Conservation (phyloP, 2,113 vertebrate genomes). For the Suncus etruscus region DNA sequence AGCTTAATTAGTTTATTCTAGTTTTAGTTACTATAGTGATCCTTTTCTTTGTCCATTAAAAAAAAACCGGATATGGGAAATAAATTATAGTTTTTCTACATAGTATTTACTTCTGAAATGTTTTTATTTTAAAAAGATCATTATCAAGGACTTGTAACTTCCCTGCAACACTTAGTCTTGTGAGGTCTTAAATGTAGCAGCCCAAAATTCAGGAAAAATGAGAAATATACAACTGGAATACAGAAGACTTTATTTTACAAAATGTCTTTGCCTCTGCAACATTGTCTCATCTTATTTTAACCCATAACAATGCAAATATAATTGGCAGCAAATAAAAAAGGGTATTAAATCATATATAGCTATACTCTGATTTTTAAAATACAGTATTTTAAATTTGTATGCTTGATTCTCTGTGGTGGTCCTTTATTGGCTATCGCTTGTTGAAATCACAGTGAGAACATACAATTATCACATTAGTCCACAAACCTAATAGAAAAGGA, state of each 20-base stretch:
- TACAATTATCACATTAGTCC: conserved; percentile 87
- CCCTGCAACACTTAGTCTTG: conserved; percentile 86
- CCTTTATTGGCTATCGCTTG: conserved; percentile 89
- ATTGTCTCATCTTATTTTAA: conserved; percentile 85
- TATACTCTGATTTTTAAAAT: conserved; percentile 85
- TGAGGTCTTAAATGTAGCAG: conserved; percentile 89
- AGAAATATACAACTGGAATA: conserved; percentile 88
- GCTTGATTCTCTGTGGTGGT: conserved; percentile 86
- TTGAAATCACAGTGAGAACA: conserved; percentile 91
- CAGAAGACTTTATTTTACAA: conserved; percentile 89
- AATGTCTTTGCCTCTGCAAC: conserved; percentile 86
- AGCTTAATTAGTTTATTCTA: conserved; percentile 74
- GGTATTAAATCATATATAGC: conserved; percentile 81
- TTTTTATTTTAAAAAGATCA: conserved; percentile 75
- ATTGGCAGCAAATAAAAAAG: conserved; percentile 87
- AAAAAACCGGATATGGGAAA: conserved; percentile 16
- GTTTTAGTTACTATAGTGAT: conserved; percentile 78
- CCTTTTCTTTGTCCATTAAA: conserved; percentile 64
- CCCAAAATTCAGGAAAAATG: conserved; percentile 84
- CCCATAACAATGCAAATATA: conserved; percentile 85
- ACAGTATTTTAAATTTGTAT: conserved; percentile 85
- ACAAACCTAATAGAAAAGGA: conserved; percentile 83
- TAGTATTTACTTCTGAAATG: conserved; percentile 81
- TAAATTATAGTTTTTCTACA: conserved; percentile 63
- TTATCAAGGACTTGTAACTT: conserved; percentile 81